Base-by-base conservation (phyloP, 2,113 vertebrate genomes). In the Mugil cephalus region DNA sequence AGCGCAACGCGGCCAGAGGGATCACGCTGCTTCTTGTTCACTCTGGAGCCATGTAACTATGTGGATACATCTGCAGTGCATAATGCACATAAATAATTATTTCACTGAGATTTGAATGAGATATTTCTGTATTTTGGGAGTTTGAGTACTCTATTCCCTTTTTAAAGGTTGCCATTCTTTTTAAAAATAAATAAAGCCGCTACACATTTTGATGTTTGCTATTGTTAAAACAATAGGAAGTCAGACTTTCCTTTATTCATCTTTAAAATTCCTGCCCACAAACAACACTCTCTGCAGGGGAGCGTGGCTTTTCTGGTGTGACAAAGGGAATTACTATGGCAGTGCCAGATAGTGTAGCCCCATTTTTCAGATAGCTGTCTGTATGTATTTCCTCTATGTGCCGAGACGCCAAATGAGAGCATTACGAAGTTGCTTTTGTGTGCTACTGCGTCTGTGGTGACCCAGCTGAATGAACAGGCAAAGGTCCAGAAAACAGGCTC, bases 391-490 rank as follows among this genome's bases (percentile, higher is more conserved):
- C 64, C 62, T 77, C 59, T 63, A 64, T 86, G 36, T 65, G 79
- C 50, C 42, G 73, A 81, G 64, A 74, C 74, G 81, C 84, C 89
- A 90, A 88, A 89, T 85, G 69, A 88, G 81, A 74, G 88, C 75
- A 73, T 89, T 84, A 87, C 63, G 75, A 88, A 88, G 78, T 83
- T 79, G 83, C 75, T 75, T 85, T 87, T 86, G 64, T 87, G 77
- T 21, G 80, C 64, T 80, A 87, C 78, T 83, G 83, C 65, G 30
- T 89, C 77, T 78, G 69, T 40, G 35, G 77, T 85, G 86, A 89
- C 85, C 85, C 80, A 90, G 82, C 83, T 86, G 77, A 89, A 85
- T 75, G 86, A 89, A 83, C 77, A 82, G 83, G 89, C 83, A 86
- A 69, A 88, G 76, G 89, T 88, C 84, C 85, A 88, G 75, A 51